Evolutionary conservation across 2,113 vertebrate genomes (phyloP), one percentile per base, ranked within the genome.

Genomic region (Lucifuga dentata): DNA sequence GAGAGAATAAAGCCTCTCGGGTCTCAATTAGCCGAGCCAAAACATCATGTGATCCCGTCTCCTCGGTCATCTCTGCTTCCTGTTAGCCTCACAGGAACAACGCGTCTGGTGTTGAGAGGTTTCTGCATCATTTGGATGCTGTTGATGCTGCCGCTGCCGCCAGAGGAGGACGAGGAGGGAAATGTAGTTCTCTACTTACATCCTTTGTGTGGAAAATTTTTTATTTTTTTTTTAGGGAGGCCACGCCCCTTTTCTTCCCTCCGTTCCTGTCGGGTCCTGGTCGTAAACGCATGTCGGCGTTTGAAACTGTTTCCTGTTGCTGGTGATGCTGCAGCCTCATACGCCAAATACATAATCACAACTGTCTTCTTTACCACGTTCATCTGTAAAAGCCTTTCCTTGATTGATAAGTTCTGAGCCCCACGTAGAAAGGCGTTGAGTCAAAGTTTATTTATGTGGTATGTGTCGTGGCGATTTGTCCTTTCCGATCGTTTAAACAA

Each of bases 11-110:
- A 51, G 64, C 78, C 83, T 89, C 85, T 21, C 57, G 82, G 84
- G 87, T 81, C 73, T 89, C 80, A 87, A 84, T 85, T 87, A 85
- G 70, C 21, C 2, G 62, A 68, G 71, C 35, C n/a, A 33, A 55
- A 71, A 74, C 68, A 32, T 76, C 50, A 36, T 41, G 40, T 50
- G 71, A 60, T 81, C 84, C 67, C 73, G 76, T 64, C 62, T 80
- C 58, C 63, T 36, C 29, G 40, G 63, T 78, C 75, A 60, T 76
- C 78, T 39, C 80, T 89, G 87, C 83, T 68, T 81, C 72, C 64
- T 35, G 76, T 81, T 82, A 68, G 66, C 78, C 49, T 62, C 51
- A 24, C 63, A 68, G 57, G 67, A 66, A 81, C 64, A 73, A 67
- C 70, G 46, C 15, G 58, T 55, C 65, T 67, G 43, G 24, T 26